phyloP scores from a whole-genome alignment of 2,113 vertebrate genomes.

The Apaloderma vittatum region DNA sequence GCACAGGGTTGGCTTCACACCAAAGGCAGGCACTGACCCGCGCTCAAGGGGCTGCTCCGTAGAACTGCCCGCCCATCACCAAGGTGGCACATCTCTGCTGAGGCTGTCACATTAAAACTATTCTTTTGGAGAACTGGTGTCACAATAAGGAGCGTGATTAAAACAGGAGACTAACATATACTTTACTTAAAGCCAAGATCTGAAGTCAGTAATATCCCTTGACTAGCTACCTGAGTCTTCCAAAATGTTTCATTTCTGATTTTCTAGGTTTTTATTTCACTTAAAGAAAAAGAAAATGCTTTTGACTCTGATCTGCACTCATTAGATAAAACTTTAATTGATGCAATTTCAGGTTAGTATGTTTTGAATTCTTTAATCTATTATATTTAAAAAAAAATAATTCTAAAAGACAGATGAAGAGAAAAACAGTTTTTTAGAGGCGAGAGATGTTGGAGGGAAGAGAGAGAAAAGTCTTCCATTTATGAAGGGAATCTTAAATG shows the following conservation, averaged over 20 bases:
- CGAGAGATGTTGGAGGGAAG: neutral
- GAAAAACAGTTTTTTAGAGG: neutral
- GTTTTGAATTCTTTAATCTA: neutral
- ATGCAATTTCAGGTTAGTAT: neutral
- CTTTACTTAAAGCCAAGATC: conserved; percentile 14
- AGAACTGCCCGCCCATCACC: neutral
- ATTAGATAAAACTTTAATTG: neutral
- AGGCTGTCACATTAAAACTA: neutral
- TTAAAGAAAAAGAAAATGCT: neutral
- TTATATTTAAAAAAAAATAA: neutral
- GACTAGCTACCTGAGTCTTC: neutral
- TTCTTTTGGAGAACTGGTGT: neutral
- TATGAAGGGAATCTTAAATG: neutral
- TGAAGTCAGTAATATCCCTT: neutral
- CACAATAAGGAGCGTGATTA: neutral
- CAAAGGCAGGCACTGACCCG: neutral
- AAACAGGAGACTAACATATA: neutral
- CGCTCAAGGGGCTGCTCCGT: neutral
- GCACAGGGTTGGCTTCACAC: fast-evolving
- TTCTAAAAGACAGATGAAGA: neutral
- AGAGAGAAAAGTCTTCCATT: neutral
- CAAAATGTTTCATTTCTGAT: neutral
- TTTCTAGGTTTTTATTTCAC: neutral
- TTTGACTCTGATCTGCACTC: neutral
- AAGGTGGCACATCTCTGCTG: neutral